Evolutionary conservation across 1,140 invertebrate genomes (phyloP).

Genomic region (Drosophila kanapiae): DNA sequence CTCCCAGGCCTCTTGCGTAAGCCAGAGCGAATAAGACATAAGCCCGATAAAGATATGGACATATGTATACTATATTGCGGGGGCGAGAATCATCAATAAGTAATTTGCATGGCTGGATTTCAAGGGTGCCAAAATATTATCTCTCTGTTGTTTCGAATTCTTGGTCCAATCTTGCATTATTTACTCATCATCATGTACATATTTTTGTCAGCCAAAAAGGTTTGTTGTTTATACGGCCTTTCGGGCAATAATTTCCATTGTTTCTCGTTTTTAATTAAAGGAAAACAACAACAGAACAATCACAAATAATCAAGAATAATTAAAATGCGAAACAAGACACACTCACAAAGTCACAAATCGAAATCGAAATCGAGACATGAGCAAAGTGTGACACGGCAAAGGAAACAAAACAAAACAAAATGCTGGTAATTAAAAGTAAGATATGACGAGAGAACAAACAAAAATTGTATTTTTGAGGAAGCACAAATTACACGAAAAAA

Average conservation of each 20-base stretch:
- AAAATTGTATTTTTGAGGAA: slow-evolving; percentile 44
- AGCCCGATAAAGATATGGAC: slow-evolving; percentile 29
- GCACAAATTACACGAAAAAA: slow-evolving; percentile 37
- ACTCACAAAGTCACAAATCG: slow-evolving; percentile 17
- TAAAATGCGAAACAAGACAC: slow-evolving; percentile 48
- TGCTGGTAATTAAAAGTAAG: slow-evolving; percentile 57
- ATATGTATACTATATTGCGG: neutral
- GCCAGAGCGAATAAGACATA: slow-evolving; percentile 4
- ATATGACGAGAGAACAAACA: slow-evolving; percentile 48
- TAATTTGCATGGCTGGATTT: slow-evolving; percentile 47
- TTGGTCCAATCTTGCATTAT: slow-evolving; percentile 18
- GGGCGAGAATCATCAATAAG: slow-evolving; percentile 25
- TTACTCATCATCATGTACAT: slow-evolving; percentile 12
- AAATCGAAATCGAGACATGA: slow-evolving; percentile 30
- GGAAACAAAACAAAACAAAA: slow-evolving; percentile 38
- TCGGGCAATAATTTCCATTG: slow-evolving; percentile 53
- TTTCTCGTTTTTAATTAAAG: slow-evolving; percentile 61
- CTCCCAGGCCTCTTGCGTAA: slow-evolving; percentile 45
- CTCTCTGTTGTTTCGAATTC: neutral
- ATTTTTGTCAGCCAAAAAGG: slow-evolving; percentile 27
- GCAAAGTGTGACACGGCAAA: slow-evolving; percentile 37
- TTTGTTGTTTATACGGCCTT: slow-evolving; percentile 35
- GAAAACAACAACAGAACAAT: slow-evolving; percentile 51
- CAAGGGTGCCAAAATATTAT: neutral
- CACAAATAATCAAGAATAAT: slow-evolving; percentile 49